Base-by-base conservation (phyloP, 2,113 vertebrate species). In the Pipa parva region DNA sequence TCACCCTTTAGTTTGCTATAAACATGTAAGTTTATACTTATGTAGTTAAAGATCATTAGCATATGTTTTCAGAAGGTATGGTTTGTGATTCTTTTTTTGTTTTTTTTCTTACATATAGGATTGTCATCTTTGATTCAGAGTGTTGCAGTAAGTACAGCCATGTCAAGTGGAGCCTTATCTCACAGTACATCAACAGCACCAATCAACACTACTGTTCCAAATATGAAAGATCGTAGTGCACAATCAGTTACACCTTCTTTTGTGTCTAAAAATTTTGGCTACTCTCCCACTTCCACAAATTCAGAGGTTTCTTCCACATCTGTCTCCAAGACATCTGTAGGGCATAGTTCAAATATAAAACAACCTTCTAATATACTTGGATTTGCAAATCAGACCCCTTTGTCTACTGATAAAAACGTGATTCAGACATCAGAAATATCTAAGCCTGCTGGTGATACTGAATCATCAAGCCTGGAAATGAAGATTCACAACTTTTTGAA, bases 401-500 rank as follows among this genome's bases (percentile, higher is more conserved):
- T 85, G 21, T 61, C 79, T 55, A 66, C 73, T 69, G 88, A 89
- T 79, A 76, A 82, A 72, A 57, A 90, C 51, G 28, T 81, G 63
- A 75, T 39, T 69, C 89, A 84, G 0, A 65, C 82, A 57, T 76
- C 86, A 0, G 87, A 89, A 52, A 61, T 80, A 57, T 73, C 85
- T 28, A 89, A 89, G 69, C 46, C 83, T 1, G 85, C 88, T 74
- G 71, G 81, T 73, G 89, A 88, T 31, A 73, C 80, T 0, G 86
- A 89, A 5, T 87, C 92, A 0, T 87, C 89, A 2, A 99, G 97
- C 59, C 77, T 99, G 75, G 97, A 99, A 76, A 92, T 97, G 69
- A 99, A 98, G 83, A 99, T 98, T 63, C 95, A 99, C 83, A 98
- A 94, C 72, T 99, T 99, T 81, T 73, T 99, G 73, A 97, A 97